phyloP scores from a whole-genome alignment of 2,888 invertebrate species.

The Halocaridina rubra region DNA sequence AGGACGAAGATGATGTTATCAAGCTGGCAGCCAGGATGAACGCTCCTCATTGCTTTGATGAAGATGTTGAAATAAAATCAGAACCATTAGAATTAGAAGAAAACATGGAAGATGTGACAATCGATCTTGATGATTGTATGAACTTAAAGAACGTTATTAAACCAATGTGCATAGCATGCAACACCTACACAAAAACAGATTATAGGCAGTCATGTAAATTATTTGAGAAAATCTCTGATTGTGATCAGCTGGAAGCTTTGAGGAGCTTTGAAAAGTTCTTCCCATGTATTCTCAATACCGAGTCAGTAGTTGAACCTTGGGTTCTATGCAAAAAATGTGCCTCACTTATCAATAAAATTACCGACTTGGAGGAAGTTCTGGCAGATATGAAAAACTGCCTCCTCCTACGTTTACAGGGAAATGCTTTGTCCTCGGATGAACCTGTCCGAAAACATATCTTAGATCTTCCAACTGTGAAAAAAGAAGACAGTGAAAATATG shows the following conservation, averaged over 20 bases:
- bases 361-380: conserved; percentile 42
- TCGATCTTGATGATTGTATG: conserved; percentile 23
- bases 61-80: conserved; percentile 22
- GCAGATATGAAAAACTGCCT: conserved; percentile 20
- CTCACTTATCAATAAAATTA: conserved; percentile 38
- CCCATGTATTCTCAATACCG: conserved; percentile 25
- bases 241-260: conserved; percentile 12
- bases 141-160: conserved; percentile 19
- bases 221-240: conserved; percentile 29
- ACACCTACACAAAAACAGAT: conserved; percentile 18
- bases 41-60: neutral
- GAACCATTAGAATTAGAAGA: conserved; percentile 27
- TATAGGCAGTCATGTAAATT: conserved; percentile 24
- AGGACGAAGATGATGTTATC: conserved; percentile 12
- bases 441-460: neutral
- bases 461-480: neutral
- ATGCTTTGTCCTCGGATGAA: neutral
- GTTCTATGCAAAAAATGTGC: conserved; percentile 44
- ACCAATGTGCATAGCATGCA: conserved; percentile 38
- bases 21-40: neutral
- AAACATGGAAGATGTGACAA: conserved; percentile 31
- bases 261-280: conserved; percentile 42
- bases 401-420: conserved; percentile 16
- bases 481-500: neutral
- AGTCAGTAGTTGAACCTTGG: conserved; percentile 29